Evolutionary conservation across 2,113 vertebrate species (phyloP).

Genomic region (Notothenia rossii): DNA sequence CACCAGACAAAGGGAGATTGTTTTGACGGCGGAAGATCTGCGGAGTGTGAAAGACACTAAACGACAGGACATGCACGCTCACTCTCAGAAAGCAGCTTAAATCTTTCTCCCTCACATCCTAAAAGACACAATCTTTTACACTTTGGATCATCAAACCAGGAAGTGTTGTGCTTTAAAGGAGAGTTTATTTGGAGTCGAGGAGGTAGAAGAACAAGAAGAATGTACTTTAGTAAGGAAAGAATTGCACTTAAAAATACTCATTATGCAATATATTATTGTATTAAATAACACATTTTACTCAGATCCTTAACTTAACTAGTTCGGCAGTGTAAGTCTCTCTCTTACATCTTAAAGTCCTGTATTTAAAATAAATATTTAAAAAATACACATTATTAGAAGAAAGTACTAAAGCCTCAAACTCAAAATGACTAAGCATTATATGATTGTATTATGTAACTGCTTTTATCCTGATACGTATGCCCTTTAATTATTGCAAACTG

Average conservation of each 20-base stretch:
- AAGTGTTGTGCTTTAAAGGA: background rate
- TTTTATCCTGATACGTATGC: no score
- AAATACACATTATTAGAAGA: no score
- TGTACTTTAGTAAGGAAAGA: no score
- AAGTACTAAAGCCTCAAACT: no score
- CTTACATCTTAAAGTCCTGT: no score
- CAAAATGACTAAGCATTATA: no score
- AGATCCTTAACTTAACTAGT: no score
- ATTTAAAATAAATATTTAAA: no score
- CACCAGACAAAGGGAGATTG: conserved; percentile 53
- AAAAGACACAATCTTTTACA: background rate
- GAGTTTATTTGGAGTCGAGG: background rate
- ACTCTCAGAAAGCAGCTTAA: background rate
- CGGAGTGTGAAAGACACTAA: conserved; percentile 44
- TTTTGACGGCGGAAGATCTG: conserved; percentile 52
- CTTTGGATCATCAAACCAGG: background rate
- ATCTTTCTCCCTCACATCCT: background rate
- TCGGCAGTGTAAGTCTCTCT: no score
- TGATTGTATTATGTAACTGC: no score
- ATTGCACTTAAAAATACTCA: background rate
- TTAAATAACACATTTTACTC: no score
- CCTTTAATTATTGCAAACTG: no score
- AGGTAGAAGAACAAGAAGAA: background rate
- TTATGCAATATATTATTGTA: background rate
- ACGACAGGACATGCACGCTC: conserved; percentile 36